Conservation (phyloP, 2,797 vertebrate species). For the Anguilla megastoma region DNA sequence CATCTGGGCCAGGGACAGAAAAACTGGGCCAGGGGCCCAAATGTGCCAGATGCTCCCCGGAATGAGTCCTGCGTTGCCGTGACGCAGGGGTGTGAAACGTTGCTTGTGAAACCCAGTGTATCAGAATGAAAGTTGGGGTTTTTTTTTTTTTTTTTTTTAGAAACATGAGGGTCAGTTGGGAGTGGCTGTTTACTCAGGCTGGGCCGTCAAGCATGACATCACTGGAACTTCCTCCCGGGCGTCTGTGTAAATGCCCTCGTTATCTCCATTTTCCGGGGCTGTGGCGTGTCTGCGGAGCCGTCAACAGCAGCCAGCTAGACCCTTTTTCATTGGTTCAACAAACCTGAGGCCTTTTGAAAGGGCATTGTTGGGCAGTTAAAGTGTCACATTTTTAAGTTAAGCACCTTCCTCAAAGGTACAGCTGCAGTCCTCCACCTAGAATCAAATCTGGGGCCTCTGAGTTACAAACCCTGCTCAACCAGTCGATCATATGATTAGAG, state of each 20-base stretch:
- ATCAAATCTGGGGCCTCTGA: not conserved
- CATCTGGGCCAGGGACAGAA: not conserved
- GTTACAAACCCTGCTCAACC: not conserved
- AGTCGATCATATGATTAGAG: not conserved
- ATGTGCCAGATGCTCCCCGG: not conserved
- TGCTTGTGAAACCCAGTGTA: not conserved
- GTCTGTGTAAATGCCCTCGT: slow-evolving; percentile 1
- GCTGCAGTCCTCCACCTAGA: not conserved
- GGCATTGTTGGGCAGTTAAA: not conserved
- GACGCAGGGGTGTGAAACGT: not conserved
- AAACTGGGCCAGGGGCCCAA: not conserved
- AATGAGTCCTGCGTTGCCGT: not conserved
- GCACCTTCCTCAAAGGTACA: not conserved
- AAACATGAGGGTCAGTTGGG: not conserved
- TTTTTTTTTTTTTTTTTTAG: too few species aligned
- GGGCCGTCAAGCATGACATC: slow-evolving; percentile 32
- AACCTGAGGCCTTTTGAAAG: not conserved
- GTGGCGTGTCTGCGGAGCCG: not conserved
- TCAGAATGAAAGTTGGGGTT: not conserved
- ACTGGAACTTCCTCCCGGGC: slow-evolving; percentile 44
- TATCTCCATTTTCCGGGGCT: not conserved
- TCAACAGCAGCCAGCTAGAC: not conserved
- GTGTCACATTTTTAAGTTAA: too few species aligned
- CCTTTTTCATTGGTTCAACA: not conserved
- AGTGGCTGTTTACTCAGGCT: slow-evolving; percentile 39